phyloP scores from a whole-genome alignment of 1,140 invertebrate species.

The Bombus huntii region DNA sequence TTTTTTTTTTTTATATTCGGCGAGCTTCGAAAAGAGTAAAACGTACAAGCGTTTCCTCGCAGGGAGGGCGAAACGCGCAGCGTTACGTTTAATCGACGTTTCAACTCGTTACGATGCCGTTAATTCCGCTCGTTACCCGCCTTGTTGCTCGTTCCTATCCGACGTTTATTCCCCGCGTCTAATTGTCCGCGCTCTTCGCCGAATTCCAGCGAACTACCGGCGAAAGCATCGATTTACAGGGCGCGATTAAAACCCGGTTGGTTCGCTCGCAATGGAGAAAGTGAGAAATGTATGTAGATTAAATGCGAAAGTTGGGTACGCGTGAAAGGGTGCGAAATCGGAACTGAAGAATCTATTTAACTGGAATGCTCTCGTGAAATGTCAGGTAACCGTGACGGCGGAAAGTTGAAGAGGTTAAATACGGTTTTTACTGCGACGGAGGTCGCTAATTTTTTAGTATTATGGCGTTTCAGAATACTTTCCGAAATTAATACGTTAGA shows the following conservation, averaged over 20 bases:
- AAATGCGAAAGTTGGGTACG: slow-evolving; percentile 10
- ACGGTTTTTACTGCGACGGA: not conserved
- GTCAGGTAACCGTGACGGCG: not conserved
- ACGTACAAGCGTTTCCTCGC: not conserved
- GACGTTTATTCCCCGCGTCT: slow-evolving; percentile 6
- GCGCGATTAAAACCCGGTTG: not conserved
- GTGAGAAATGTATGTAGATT: slow-evolving; percentile 32
- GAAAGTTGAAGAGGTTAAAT: not conserved
- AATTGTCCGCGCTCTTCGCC: slow-evolving; percentile 18
- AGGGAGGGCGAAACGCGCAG: not conserved
- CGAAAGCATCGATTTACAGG: not conserved
- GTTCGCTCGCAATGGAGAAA: not conserved
- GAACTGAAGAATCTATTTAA: not conserved
- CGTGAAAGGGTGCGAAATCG: slow-evolving; percentile 4
- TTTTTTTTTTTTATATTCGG: not conserved
- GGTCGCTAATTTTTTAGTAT: not conserved
- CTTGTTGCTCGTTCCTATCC: slow-evolving; percentile 22
- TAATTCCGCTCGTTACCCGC: slow-evolving; percentile 41
- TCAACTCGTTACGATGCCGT: slow-evolving; percentile 33
- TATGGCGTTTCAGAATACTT: not conserved
- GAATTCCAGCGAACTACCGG: not conserved
- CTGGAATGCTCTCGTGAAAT: slow-evolving; percentile 15
- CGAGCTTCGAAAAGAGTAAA: not conserved
- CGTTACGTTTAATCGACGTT: slow-evolving; percentile 28
- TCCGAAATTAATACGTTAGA: not conserved